Evolutionary conservation across 2,113 vertebrate genomes (phyloP), one percentile per base, ranked within the genome.

Genomic region (Sinocyclocheilus grahami): DNA sequence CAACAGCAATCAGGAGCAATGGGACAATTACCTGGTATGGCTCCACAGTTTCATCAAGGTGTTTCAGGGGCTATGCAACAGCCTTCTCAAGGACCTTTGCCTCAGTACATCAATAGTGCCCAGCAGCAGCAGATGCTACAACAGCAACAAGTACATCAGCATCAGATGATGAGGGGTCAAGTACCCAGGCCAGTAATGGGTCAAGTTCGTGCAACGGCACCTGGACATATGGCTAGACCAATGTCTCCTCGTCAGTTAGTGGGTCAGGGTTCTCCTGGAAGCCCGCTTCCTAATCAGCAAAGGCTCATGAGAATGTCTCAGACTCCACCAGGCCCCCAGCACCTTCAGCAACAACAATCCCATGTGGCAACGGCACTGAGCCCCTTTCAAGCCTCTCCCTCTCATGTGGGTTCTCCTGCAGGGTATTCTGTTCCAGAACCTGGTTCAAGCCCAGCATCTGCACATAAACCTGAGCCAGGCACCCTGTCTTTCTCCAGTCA

Each of bases 361-460:
- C 79, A 90, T 92, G 88, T 88, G 4, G 58, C 89, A 30, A 89
- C 92, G 63, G 88, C 93, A 58, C 88, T 91, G 33, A 91, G 92
- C 14, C 94, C 94, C 14, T 91, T 93, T 87, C 95, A 93, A 87
- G 93, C 94, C 2, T 95, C 94, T 74, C 94, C 93, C 24, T 94
- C 94, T 42, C 93, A 93, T 84, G 91, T 90, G 10, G 93, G 94
- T 85, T 95, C 94, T 85, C 95, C 94, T 42, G 92, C 91, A 92
- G 92, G 88, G 67, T 89, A 93, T 13, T 90, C 94, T 51, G 65
- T 78, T 82, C 89, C 88, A 39, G 91, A 92, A 80, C 14, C 87
- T 42, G 92, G 90, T 63, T 92, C 93, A 89, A 95, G 92, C 87
- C 94, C 93, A 22, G 93, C 90, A 55, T 92, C 94, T 63, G 42